Base-by-base conservation (phyloP, 2,888 invertebrate genomes). In the Yponomeuta evonymella region DNA sequence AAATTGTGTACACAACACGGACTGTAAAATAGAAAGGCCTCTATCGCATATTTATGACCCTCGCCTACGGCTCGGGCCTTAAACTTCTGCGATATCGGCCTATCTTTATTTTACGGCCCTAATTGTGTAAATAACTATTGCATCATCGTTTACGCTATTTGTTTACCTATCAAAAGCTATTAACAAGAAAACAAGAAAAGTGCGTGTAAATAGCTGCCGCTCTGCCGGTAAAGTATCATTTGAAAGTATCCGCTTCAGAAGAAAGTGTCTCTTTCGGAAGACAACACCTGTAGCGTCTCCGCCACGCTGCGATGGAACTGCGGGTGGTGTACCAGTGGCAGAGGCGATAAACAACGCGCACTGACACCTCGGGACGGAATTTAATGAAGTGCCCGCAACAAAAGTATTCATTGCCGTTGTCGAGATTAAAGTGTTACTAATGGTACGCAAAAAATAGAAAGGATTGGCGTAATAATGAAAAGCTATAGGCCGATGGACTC, bases 381-480 rank as follows among this genome's bases (percentile, higher is more conserved):
- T 58, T 58, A 58, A 58, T 58, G 51, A 58, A 58, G 51, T 58
- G 51, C 51, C 51, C 12, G 51, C 51, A 58, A 58, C 51, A 58
- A 58, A 58, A 58, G 51, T 58, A 58, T 58, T 58, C 51, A 58
- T 58, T 58, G 51, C 51, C 51, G 51, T 58, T 58, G 51, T 58
- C 4, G 15, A 58, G 51, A 58, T 58, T 58, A 58, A 58, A 58
- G 51, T 58, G 51, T 58, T 58, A 58, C 51, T 58, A 58, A 58
- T 58, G 23, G 51, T 58, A 58, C 12, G 51, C 51, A 15, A 58
- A 58, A 58, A 58, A 15, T 15, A 2, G 51, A 58, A 15, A 15
- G 51, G 51, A 15, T 58, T 58, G 51, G 51, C 51, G 15, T 58
- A 12, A 58, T 58, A 58, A 58, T 15, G 51, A 58, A 12, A 15